These are phyloP conservation scores for Ectemnius cavifrons DNA, from an alignment of 2,888 invertebrate species.

Conservation along the genomic window DNA sequence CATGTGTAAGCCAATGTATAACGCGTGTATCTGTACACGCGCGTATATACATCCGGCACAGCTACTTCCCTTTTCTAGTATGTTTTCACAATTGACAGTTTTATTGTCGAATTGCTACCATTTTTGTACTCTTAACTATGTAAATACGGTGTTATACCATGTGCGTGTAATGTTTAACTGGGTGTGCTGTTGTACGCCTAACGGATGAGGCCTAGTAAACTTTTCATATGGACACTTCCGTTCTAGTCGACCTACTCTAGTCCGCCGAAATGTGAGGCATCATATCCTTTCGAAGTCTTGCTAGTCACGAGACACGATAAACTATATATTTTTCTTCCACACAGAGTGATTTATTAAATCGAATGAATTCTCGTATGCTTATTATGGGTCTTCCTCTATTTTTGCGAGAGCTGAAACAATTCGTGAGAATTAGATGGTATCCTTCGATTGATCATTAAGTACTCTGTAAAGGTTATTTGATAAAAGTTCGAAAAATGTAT, in stretches of 20 bases:
- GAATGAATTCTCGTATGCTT: too few species aligned
- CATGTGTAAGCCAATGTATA: constrained; percentile 24
- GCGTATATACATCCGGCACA: constrained; percentile 38
- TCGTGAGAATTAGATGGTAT: too few species aligned
- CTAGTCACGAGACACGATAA: too few species aligned
- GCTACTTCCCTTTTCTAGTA: constrained; percentile 58
- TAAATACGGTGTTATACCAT: constrained; percentile 33
- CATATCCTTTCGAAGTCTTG: too few species aligned
- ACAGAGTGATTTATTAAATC: too few species aligned
- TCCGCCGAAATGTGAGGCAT: too few species aligned
- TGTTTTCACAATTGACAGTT: constrained; percentile 44
- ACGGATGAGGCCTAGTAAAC: constrained; percentile 10
- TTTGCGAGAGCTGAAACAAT: too few species aligned
- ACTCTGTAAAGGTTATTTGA: too few species aligned
- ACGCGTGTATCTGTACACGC: constrained; percentile 30
- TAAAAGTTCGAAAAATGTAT: too few species aligned
- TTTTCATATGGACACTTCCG: constrained; percentile 36
- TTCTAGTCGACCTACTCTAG: constrained; percentile 9
- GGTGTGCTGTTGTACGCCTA: neutral
- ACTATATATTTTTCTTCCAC: too few species aligned
- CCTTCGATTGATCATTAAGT: too few species aligned
- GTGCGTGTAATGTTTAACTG: constrained; percentile 8
- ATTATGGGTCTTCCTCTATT: too few species aligned
- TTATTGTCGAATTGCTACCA: constrained; percentile 42
- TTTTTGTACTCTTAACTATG: constrained; percentile 46